phyloP scores from a whole-genome alignment of 2,113 vertebrate species.

The Ovis canadensis region DNA sequence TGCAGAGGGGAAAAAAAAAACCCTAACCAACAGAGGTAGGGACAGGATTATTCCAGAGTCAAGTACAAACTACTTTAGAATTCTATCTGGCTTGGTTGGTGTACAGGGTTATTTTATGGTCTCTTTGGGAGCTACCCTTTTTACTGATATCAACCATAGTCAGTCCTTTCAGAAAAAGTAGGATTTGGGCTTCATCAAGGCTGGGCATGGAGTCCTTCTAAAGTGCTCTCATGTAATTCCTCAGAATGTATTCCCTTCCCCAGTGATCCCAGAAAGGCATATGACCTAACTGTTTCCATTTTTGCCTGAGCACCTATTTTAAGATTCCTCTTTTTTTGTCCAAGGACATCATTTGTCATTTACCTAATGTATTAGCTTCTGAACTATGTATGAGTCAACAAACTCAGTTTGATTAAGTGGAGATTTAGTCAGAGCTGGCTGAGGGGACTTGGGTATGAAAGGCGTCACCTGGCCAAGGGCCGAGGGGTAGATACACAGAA shows the following conservation, averaged over 20 bases:
- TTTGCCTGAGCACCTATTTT: conserved; percentile 42
- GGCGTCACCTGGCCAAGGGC: background rate
- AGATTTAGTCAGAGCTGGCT: background rate
- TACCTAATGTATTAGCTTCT: conserved; percentile 48
- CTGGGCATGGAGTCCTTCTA: background rate
- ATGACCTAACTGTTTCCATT: conserved; percentile 21
- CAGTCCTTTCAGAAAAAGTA: background rate
- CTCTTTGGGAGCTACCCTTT: background rate
- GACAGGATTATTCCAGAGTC: background rate
- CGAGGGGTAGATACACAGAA: background rate
- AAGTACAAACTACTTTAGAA: background rate
- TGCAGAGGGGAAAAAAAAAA: rapidly evolving
- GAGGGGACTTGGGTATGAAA: background rate
- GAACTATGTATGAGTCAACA: conserved; percentile 32
- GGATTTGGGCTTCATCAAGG: background rate
- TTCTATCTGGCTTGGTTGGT: background rate
- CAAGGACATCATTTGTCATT: conserved; percentile 55
- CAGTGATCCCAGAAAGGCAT: background rate
- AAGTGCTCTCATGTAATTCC: background rate
- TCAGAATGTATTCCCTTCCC: background rate
- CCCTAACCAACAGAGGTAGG: background rate
- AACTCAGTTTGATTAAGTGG: background rate
- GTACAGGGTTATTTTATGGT: background rate
- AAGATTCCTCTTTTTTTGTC: conserved; percentile 38
- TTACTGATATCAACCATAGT: background rate